phyloP scores from a whole-genome alignment of 1,140 invertebrate genomes.

The Antheraea pernyi region DNA sequence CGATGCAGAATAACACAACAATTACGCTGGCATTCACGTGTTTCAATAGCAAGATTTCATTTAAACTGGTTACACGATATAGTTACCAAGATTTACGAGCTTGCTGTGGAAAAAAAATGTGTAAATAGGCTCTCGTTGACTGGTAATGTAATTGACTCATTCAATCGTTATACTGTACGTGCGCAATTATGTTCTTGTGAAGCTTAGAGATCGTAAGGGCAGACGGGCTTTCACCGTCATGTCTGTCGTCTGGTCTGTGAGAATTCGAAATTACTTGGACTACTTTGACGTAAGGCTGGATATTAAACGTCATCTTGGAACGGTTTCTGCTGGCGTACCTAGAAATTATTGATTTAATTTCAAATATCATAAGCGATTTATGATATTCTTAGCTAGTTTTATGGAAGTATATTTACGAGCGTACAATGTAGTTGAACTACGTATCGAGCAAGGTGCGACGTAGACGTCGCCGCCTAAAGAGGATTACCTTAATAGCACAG shows the following conservation, averaged over 20 bases:
- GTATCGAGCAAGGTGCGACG: constrained; percentile 13
- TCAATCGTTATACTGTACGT: constrained; percentile 59
- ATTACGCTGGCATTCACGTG: background rate
- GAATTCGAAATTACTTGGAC: constrained; percentile 48
- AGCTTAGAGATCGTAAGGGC: constrained; percentile 70
- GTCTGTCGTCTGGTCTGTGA: constrained; percentile 35
- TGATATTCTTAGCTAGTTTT: background rate
- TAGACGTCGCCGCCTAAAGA: constrained; percentile 25
- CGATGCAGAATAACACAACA: constrained; percentile 25
- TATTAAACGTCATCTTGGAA: constrained; percentile 28
- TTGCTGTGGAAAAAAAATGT: constrained; percentile 22
- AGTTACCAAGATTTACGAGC: constrained; percentile 22
- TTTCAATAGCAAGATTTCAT: constrained; percentile 4
- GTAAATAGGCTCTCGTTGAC: constrained; percentile 33
- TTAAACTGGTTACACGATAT: constrained; percentile 2
- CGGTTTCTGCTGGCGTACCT: constrained; percentile 48
- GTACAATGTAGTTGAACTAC: background rate
- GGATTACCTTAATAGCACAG: constrained; percentile 41
- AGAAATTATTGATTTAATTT: constrained; percentile 57
- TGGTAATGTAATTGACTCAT: constrained; percentile 50
- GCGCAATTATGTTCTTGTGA: constrained; percentile 64
- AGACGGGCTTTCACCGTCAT: constrained; percentile 67
- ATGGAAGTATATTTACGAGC: background rate
- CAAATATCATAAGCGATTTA: constrained; percentile 25
- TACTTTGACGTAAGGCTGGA: constrained; percentile 41